Evolutionary conservation across 2,888 invertebrate species (phyloP).

Genomic region (Drosophila melanosoma): DNA sequence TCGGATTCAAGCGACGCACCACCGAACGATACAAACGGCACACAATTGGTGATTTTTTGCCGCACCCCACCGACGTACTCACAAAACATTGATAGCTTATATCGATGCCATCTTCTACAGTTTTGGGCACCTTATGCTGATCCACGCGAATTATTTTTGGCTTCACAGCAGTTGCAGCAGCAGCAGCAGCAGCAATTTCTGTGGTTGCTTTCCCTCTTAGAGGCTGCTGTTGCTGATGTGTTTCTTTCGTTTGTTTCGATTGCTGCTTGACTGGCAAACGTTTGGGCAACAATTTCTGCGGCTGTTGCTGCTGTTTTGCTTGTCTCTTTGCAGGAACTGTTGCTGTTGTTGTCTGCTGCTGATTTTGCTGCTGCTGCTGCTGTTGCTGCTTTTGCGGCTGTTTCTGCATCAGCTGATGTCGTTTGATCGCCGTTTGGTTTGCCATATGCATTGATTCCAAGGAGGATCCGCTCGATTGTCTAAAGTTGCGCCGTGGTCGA

Average conservation of each 20-base stretch:
- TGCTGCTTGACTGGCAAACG: conserved; percentile 5
- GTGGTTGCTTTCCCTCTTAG: not conserved
- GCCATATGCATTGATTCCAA: conserved; percentile 23
- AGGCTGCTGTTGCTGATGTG: conserved; percentile 3
- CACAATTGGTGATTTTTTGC: conserved; percentile 52
- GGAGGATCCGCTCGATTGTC: conserved; percentile 50
- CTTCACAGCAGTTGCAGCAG: conserved; percentile 3
- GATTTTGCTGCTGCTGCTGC: not conserved
- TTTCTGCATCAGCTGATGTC: not conserved
- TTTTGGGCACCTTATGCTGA: conserved; percentile 66
- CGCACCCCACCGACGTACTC: conserved; percentile 51
- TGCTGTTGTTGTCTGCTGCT: conserved; percentile 1
- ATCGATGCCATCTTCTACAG: conserved; percentile 69
- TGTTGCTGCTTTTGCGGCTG: not conserved
- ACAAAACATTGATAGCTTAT: conserved; percentile 69
- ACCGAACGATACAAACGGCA: conserved; percentile 70
- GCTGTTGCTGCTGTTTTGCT: not conserved
- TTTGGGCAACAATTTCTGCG: not conserved
- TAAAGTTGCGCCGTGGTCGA: conserved; percentile 45
- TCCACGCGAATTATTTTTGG: conserved; percentile 53
- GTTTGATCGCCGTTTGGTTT: not conserved
- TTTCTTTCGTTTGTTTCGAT: not conserved
- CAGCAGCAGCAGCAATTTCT: not conserved
- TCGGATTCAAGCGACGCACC: conserved; percentile 54
- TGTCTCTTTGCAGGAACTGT: not conserved